Evolutionary conservation across 2,888 invertebrate genomes (phyloP).

Genomic region (Agrochola litura): DNA sequence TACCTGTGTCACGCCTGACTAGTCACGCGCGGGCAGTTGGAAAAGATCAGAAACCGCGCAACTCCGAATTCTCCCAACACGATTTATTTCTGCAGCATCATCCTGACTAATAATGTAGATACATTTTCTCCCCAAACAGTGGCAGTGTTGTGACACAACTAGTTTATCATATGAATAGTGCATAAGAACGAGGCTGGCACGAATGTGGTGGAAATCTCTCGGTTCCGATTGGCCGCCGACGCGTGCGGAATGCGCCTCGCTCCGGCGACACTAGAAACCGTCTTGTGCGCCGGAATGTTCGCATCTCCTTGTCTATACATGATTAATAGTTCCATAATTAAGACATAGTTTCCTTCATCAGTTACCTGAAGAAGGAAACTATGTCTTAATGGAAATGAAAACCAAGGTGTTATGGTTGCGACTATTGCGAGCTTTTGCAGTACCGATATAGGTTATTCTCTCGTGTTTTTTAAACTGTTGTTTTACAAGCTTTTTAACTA

Average conservation of each 20-base stretch:
- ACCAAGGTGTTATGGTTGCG: neutral
- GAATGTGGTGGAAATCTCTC: conserved; percentile 79
- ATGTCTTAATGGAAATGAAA: neutral
- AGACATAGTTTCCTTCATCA: conserved; percentile 9
- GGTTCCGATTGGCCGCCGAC: conserved; percentile 87
- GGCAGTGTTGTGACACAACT: conserved; percentile 54
- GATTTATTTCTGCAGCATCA: neutral
- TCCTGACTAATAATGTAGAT: conserved; percentile 4
- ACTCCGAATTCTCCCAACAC: neutral
- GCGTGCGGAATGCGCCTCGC: conserved; percentile 86
- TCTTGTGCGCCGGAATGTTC: conserved; percentile 74
- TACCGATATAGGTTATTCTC: neutral
- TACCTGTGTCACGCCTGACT: too few relatives aligned
- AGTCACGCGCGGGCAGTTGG: neutral
- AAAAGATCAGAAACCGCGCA: conserved; percentile 5
- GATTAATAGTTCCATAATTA: conserved; percentile 52
- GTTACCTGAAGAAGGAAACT: too few relatives aligned
- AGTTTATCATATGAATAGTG: conserved; percentile 66
- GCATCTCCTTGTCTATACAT: conserved; percentile 71
- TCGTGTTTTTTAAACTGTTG: neutral
- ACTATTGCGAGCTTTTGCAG: neutral
- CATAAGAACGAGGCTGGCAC: conserved; percentile 61
- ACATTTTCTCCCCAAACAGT: conserved; percentile 43
- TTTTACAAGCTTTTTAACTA: neutral
- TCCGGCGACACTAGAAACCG: conserved; percentile 85